A percentile compares a stretch with the other conserved stretches of the same genome.
Evolutionary conservation across 35 echinoderm and acorn worm genomes (phyloP).

Genomic region (Diadema setosum): DNA sequence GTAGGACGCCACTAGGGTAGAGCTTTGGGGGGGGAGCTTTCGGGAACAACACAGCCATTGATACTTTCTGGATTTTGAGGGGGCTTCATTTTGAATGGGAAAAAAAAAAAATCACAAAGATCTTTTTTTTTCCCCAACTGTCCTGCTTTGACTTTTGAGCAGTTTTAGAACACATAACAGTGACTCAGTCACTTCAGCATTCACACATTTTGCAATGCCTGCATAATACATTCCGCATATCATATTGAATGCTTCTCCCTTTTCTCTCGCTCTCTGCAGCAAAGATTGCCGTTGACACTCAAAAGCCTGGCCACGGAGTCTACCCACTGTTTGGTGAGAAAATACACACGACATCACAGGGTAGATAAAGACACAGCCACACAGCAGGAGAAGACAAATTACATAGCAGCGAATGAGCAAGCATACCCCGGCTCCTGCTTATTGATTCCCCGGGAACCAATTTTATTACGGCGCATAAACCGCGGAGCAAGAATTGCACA

Average conservation of each 20-base stretch:
- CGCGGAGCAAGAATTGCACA: not conserved
- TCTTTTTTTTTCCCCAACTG: too few relatives aligned
- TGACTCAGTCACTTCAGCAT: too few relatives aligned
- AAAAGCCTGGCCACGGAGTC: not conserved
- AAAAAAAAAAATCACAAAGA: too few relatives aligned
- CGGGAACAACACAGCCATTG: too few relatives aligned
- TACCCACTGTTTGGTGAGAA: not conserved
- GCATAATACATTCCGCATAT: too few relatives aligned
- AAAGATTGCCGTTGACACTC: not conserved
- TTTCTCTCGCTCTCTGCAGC: not conserved
- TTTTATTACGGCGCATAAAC: not conserved
- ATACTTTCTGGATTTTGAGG: too few relatives aligned
- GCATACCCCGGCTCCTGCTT: not conserved
- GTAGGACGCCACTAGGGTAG: not conserved
- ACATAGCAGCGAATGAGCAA: not conserved
- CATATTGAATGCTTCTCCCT: too few relatives aligned
- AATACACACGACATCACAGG: constrained; percentile 1
- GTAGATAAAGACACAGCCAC: not conserved
- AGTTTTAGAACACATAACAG: too few relatives aligned
- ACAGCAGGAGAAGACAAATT: not conserved
- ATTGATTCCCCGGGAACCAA: not conserved
- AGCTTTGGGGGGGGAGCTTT: not conserved
- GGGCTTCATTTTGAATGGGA: too few relatives aligned
- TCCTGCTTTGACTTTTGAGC: too few relatives aligned
- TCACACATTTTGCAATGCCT: too few relatives aligned